Evolutionary conservation across 2,888 invertebrate genomes (phyloP), one percentile per base, ranked within the genome.

Genomic region (Pycnomerus fuliginosus): DNA sequence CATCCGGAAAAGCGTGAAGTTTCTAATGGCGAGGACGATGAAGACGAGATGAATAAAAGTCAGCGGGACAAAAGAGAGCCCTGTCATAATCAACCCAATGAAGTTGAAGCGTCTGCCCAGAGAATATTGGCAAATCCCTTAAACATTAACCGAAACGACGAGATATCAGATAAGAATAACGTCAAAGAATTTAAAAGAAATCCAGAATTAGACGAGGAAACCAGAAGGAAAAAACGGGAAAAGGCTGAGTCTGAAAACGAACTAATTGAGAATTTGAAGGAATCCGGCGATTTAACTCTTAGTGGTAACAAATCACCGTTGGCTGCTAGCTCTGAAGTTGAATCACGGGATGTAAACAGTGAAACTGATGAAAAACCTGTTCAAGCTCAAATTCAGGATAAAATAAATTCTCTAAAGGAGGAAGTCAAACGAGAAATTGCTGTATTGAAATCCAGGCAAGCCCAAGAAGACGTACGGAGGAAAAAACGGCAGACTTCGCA

Each of bases 341-440:
- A 15, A 1, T 12, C 10, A 8, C 10, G 25, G n/a, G 34, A 34
- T 7, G 10, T 16, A 14, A 14, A 35, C 3, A 20, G 33, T 15
- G 27, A 35, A 25, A 1, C 27, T 1, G 33, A 32, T 27, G 62
- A 60, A 23, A 51, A 59, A 32, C 33, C 58, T 20, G 55, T 65
- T 2, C 60, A 62, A 41, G 41, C 56, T 10, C 53, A 60, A 36
- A 64, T 66, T 15, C 52, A 59, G 3, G 50, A 55, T 15, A 61
- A 61, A 46, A 61, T 66, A 20, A 49, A 58, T 24, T 53, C 54
- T 30, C 44, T 65, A 12, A 64, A 64, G 38, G 64, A 61, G 38
- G 61, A 65, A 47, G 64, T 67, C 0, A 60, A 58, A 38, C 48
- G 55, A 33, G 59, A 65, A 52, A 64, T 61, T 32, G 54, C 58